Evolutionary conservation across 2,888 invertebrate species (phyloP).

Genomic region (Resseliella maxima): DNA sequence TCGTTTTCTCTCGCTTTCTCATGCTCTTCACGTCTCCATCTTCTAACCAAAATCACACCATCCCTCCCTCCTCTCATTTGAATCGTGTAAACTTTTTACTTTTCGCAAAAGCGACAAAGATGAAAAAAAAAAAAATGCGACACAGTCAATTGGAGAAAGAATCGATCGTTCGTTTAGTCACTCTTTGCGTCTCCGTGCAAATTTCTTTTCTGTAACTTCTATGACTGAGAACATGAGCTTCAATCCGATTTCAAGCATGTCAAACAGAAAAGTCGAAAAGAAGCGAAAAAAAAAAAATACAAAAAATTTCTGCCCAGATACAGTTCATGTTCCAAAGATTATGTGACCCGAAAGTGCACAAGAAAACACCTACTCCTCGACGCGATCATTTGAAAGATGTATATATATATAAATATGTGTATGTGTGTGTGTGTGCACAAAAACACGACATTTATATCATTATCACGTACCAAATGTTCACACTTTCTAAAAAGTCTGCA

Average conservation of each 20-base stretch:
- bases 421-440: no score
- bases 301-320: background rate
- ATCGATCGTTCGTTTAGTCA: background rate
- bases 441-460: slow-evolving; percentile 20
- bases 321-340: background rate
- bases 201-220: background rate
- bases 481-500: background rate
- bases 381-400: slow-evolving; percentile 18
- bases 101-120: background rate
- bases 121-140: background rate
- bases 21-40: no score
- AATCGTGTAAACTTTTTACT: no score
- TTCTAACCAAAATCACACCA: no score
- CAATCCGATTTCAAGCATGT: background rate
- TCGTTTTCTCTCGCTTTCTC: background rate
- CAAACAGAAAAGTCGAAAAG: no score
- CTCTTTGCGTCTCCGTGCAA: background rate
- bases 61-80: no score
- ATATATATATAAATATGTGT: no score
- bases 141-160: background rate
- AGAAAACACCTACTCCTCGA: slow-evolving; percentile 14
- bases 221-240: background rate
- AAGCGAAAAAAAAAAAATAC: no score
- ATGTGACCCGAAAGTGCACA: background rate
- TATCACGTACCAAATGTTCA: slow-evolving; percentile 53